These are phyloP conservation scores for Leptarthrus brevirostris DNA, from an alignment of 2,888 invertebrate species.

Conservation along the genomic window DNA sequence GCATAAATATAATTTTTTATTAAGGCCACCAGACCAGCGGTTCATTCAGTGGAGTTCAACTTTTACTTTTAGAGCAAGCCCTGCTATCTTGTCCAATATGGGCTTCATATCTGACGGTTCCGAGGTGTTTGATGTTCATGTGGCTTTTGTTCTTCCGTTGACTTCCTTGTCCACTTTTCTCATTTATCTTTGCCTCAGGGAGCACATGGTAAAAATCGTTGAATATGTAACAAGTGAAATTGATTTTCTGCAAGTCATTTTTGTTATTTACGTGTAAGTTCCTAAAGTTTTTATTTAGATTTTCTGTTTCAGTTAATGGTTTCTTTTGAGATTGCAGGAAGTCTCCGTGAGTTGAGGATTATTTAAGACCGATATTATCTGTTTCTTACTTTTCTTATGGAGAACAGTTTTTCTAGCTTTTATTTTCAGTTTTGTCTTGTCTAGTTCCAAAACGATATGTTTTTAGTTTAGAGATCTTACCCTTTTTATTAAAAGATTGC, in stretches of 20 bases:
- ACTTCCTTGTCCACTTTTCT: conserved; percentile 36
- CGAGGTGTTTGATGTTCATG: conserved; percentile 2
- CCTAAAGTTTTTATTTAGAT: not conserved
- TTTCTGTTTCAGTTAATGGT: too few relatives aligned
- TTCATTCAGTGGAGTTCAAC: conserved; percentile 33
- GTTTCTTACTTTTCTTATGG: too few relatives aligned
- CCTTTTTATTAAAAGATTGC: too few relatives aligned
- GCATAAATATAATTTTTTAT: conserved; percentile 37
- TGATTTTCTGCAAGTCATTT: conserved; percentile 29
- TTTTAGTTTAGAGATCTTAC: too few relatives aligned
- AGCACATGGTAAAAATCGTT: not conserved
- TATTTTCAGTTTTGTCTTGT: too few relatives aligned
- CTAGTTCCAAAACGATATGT: too few relatives aligned
- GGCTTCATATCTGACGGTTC: not conserved
- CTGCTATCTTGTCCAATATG: conserved; percentile 29
- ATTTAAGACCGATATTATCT: too few relatives aligned
- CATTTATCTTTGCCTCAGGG: not conserved
- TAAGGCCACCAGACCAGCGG: conserved; percentile 42
- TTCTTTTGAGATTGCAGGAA: conserved; percentile 20
- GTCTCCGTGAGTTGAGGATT: too few relatives aligned
- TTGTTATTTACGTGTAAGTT: not conserved
- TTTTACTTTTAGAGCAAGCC: conserved; percentile 32
- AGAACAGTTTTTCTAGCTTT: too few relatives aligned
- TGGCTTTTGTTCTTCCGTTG: conserved; percentile 21
- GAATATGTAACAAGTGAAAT: conserved; percentile 43